Base-by-base conservation (phyloP, 2,888 invertebrate species). In the Archips crataeganus region DNA sequence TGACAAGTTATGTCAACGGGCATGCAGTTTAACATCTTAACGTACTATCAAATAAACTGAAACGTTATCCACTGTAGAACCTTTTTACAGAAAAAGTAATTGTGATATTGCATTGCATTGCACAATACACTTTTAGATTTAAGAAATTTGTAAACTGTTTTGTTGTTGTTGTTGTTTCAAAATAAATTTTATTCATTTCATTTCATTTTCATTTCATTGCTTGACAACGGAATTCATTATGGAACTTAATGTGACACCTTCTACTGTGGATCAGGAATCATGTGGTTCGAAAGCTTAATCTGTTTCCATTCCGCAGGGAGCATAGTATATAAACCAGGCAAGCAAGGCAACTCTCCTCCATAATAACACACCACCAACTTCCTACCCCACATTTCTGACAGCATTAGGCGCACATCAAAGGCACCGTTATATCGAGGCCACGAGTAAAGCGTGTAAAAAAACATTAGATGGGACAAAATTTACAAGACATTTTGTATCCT, bases 351-450 rank as follows among this genome's bases (percentile, higher is more conserved):
- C 66, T 63, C 63, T 63, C 36, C 63, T 60, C 63, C 68, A 42
- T 76, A 73, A 71, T 74, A 69, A 39, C 49, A 42, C 78, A 73
- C 74, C 74, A 54, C 71, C 75, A 76, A 81, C 83, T 87, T 85
- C 85, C 85, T 83, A 81, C 82, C 83, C 81, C 78, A 81, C 81
- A 80, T 84, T 85, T 85, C 82, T 82, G 80, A 81, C 82, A 80
- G 81, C 80, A 77, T 79, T 84, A 84, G 84, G 79, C 77, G 83
- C 77, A 82, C 83, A 84, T 86, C 87, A 86, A 87, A 86, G 80
- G 80, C 80, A 81, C 86, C 82, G 87, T 86, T 86, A 84, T 42
- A 51, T 75, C 77, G 45, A 76, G 84, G 86, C 86, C 82, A 80
- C 74, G 73, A 77, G 78, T 75, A 54, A 45, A 68, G 82, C 82